Evolutionary conservation across 2,888 invertebrate genomes (phyloP).

Genomic region (Drosophila monieri): DNA sequence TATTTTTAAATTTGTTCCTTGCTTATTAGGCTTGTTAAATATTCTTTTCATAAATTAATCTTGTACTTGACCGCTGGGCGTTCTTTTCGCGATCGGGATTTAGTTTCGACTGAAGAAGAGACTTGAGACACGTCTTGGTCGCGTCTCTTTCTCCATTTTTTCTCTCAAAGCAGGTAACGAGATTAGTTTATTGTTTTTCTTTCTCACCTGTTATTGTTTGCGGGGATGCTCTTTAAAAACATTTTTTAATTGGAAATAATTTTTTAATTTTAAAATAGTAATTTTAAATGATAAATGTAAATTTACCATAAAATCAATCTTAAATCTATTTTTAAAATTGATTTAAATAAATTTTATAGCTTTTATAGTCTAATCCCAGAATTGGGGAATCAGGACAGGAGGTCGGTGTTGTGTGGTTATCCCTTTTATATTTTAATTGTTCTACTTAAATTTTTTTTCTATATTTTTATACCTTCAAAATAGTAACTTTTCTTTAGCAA

Average conservation of each 20-base stretch:
- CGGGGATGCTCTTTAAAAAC: constrained; percentile 1
- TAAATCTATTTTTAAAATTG: too few species aligned
- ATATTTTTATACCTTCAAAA: too few species aligned
- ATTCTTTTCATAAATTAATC: background rate
- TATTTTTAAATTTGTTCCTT: background rate
- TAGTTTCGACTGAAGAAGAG: constrained; percentile 54
- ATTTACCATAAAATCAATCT: too few species aligned
- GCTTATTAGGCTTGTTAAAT: background rate
- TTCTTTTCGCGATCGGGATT: constrained; percentile 39
- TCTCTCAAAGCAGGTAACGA: constrained; percentile 42
- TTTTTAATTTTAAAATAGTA: background rate
- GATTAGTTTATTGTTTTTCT: constrained; percentile 33
- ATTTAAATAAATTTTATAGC: too few species aligned
- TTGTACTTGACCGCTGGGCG: constrained; percentile 6
- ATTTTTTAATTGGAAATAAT: background rate
- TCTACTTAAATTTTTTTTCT: too few species aligned
- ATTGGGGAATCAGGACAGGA: too few species aligned
- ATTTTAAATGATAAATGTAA: too few species aligned
- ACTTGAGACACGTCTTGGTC: constrained; percentile 39
- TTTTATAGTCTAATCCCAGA: too few species aligned
- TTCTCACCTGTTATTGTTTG: constrained; percentile 8
- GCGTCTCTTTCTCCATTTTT: constrained; percentile 33
- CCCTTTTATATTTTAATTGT: too few species aligned
- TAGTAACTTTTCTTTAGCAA: too few species aligned
- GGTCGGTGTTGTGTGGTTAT: too few species aligned